Evolutionary conservation across 2,797 vertebrate genomes (phyloP).

Genomic region (Limnodromus scolopaceus): DNA sequence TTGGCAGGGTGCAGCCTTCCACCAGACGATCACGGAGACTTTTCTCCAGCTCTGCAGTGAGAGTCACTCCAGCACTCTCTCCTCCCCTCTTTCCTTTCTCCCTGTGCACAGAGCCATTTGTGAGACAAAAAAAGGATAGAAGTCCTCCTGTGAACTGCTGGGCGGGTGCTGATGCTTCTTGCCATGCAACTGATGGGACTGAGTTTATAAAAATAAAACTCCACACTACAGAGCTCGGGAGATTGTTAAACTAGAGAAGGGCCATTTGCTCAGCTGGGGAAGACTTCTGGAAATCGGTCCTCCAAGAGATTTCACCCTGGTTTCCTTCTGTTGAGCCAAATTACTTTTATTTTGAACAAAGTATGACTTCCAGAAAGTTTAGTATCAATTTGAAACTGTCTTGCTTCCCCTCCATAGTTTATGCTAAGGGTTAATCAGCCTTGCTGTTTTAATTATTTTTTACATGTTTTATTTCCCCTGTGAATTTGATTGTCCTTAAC

Average conservation of each 20-base stretch:
- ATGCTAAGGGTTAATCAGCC: background rate
- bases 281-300: background rate
- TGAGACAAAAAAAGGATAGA: conserved; percentile 12
- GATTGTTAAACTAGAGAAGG: background rate
- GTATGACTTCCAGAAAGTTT: background rate
- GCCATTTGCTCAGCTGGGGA: background rate
- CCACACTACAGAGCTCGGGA: background rate
- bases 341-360: background rate
- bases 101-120: background rate
- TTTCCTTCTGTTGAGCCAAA: background rate
- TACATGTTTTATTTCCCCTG: background rate
- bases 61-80: background rate
- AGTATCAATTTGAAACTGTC: background rate
- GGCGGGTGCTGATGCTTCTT: conserved; percentile 22
- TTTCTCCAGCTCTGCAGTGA: background rate
- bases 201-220: conserved; percentile 20
- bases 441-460: conserved; percentile 9
- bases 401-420: background rate
- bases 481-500: background rate
- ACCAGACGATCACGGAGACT: background rate
- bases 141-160: background rate
- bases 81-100: background rate
- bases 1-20: background rate
- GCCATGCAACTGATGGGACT: background rate
- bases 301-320: background rate